These are phyloP conservation scores for Limanda limanda DNA, from an alignment of 2,113 vertebrate species.

Conservation along the genomic window DNA sequence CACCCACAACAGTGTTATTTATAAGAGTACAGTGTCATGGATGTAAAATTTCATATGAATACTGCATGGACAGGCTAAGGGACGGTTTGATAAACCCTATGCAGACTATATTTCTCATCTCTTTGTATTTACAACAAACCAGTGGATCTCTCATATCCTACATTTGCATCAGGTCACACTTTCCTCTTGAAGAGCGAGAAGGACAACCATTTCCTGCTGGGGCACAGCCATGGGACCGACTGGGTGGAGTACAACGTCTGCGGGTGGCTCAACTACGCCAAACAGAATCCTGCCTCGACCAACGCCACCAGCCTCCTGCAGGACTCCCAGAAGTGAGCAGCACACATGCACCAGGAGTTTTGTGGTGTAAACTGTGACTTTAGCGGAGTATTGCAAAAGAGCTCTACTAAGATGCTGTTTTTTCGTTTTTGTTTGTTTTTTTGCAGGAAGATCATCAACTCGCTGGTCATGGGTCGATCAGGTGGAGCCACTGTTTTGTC, in stretches of 20 bases:
- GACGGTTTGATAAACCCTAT: not conserved
- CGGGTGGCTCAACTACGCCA: conserved; percentile 91
- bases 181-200: conserved; percentile 90
- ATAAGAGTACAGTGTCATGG: not conserved
- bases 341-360: not conserved
- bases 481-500: conserved; percentile 87
- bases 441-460: conserved; percentile 93
- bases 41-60: conserved; percentile 7
- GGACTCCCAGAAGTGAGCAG: conserved; percentile 95
- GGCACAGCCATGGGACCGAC: conserved; percentile 93
- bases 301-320: conserved; percentile 88
- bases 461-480: conserved; percentile 87
- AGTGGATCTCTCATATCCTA: not conserved
- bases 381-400: not conserved
- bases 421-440: not conserved
- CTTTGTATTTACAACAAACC: not conserved
- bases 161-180: conserved; percentile 84
- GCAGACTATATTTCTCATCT: not conserved
- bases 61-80: not conserved
- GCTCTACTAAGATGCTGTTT: not conserved
- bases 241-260: conserved; percentile 93
- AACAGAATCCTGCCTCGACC: conserved; percentile 90
- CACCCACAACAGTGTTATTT: not conserved
- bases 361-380: not conserved
- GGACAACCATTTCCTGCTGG: conserved; percentile 91